Evolutionary conservation across 2,797 vertebrate genomes (phyloP), one percentile per base, ranked within the genome.

Genomic region (Typhlichthys subterraneus): DNA sequence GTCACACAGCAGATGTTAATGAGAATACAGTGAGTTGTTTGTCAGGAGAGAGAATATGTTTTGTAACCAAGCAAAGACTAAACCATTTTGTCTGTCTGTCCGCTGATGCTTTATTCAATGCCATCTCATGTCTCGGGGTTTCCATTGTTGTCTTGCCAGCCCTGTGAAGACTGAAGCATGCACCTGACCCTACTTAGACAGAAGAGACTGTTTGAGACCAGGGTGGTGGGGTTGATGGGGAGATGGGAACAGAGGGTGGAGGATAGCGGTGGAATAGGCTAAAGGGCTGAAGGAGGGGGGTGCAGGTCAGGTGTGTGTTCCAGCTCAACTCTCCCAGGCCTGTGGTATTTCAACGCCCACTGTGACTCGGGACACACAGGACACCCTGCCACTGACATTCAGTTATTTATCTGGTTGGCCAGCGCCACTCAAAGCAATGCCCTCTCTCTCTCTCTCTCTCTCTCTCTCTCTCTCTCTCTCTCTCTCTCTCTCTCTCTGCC

Each of bases 331-430:
- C 72, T 75, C 82, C 60, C 46, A 3, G 11, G 69, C 61, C 63
- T 82, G 82, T 23, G 76, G 78, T 89, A 89, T 90, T 89, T 90
- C 87, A 69, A 76, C 82, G 50, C 75, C 71, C 1, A 1, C 79
- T 87, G 88, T 58, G 69, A 89, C 71, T 77, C 67, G 23, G 42
- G 17, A 66, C 68, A 68, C 59, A 63, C 72, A 69, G 70, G 46
- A 58, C 69, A 73, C 66, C 57, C 63, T 74, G 57, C 65, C 55
- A 14, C 77, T 87, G 82, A 83, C 83, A 83, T 84, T 76, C 58
- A 72, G 75, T 87, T 88, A 88, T 82, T 77, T 80, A 88, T 86
- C 86, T 48, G 29, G 33, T 65, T 51, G 54, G 59, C 47, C 45
- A 63, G 48, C 73, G 69, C 67, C 63, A 45, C 63, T 64, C 67